Percentiles rank a stretch among this genome's conserved stretches.
phyloP scores from a whole-genome alignment of 2,888 invertebrate genomes.

The Agrotis clavis region DNA sequence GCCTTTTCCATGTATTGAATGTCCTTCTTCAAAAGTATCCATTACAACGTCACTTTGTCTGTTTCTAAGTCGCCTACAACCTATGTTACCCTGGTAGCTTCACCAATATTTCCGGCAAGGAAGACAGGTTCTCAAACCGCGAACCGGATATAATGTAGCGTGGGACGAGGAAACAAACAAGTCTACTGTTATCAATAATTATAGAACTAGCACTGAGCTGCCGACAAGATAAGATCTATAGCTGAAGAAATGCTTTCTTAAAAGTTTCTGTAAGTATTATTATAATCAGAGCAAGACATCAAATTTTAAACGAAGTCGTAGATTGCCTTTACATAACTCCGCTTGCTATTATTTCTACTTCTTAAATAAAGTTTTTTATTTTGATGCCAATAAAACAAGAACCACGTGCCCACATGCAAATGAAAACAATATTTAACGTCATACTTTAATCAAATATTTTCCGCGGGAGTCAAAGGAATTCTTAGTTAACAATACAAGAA shows the following conservation, averaged over 20 bases:
- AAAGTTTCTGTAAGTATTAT: background rate
- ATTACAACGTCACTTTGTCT: background rate
- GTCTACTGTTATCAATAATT: background rate
- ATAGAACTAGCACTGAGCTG: background rate
- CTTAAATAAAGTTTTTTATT: background rate
- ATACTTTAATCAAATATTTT: constrained; percentile 2
- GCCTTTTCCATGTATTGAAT: background rate
- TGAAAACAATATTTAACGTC: background rate
- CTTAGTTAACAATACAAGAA: constrained; percentile 54
- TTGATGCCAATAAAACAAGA: background rate
- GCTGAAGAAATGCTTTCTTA: background rate
- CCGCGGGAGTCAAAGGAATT: constrained; percentile 29
- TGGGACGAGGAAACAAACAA: constrained; percentile 7
- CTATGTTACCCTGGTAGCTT: background rate
- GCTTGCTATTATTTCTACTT: background rate
- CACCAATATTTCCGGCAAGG: constrained; percentile 14
- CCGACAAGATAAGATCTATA: background rate
- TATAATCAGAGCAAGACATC: background rate
- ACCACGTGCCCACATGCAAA: background rate
- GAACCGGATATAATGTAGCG: constrained; percentile 21
- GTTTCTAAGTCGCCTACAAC: background rate
- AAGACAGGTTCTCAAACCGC: constrained; percentile 33
- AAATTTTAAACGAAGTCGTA: background rate
- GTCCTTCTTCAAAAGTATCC: background rate
- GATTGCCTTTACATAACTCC: background rate